These are phyloP conservation scores for Andrena dorsata DNA, from an alignment of 2,888 invertebrate genomes.

Conservation along the genomic window DNA sequence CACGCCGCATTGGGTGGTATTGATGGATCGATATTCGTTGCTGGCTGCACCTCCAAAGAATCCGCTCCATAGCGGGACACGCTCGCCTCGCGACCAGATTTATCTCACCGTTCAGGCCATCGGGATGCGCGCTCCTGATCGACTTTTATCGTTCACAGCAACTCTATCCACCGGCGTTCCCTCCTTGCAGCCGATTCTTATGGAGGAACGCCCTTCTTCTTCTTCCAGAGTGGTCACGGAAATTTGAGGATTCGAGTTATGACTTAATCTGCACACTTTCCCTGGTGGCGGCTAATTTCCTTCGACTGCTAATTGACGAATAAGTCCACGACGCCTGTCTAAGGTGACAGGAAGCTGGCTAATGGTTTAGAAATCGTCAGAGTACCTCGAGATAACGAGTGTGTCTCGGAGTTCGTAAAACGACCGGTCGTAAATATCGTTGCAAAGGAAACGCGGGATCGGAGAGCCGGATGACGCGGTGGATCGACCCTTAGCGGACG, in stretches of 20 bases:
- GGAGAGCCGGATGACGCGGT: slow-evolving; percentile 51
- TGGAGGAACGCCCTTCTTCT: not conserved
- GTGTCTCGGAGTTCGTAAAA: slow-evolving; percentile 18
- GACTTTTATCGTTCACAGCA: not conserved
- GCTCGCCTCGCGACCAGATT: slow-evolving; percentile 39
- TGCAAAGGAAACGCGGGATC: slow-evolving; percentile 25
- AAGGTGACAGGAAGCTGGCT: too few species aligned
- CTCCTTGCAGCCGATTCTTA: not conserved
- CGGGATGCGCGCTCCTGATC: not conserved
- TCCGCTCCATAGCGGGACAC: slow-evolving; percentile 38
- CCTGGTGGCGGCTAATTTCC: too few species aligned
- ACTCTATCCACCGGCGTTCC: slow-evolving; percentile 11
- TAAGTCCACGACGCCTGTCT: not conserved
- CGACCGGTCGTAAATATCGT: slow-evolving; percentile 17
- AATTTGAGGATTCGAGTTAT: too few species aligned
- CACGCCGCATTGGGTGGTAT: slow-evolving; percentile 52
- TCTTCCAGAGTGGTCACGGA: not conserved
- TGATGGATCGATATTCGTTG: slow-evolving; percentile 64
- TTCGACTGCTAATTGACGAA: not conserved
- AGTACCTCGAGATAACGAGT: slow-evolving; percentile 29
- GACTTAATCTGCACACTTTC: too few species aligned
- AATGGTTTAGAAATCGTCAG: not conserved
- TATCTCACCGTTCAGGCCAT: slow-evolving; percentile 30
- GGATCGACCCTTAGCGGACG: slow-evolving; percentile 59
- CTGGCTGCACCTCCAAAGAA: slow-evolving; percentile 35